Evolutionary conservation across 2,113 vertebrate species (phyloP).

Genomic region (Anhinga rufa): DNA sequence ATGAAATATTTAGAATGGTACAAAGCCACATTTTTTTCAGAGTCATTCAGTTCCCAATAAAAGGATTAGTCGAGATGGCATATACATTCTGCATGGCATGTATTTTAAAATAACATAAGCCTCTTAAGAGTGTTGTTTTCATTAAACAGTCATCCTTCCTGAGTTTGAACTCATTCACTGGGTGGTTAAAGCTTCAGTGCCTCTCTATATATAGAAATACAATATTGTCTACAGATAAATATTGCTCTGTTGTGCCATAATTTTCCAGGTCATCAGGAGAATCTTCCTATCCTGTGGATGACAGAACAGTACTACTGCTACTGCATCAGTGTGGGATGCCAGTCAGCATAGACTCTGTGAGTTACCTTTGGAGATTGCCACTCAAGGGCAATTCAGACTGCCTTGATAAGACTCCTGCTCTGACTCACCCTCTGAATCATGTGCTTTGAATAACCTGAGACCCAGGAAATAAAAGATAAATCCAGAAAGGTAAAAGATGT

Average conservation of each 20-base stretch:
- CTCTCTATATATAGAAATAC: not conserved
- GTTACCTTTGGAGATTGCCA: not conserved
- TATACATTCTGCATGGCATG: not conserved
- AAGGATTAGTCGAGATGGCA: not conserved
- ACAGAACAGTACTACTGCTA: not conserved
- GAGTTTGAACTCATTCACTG: not conserved
- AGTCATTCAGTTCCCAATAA: not conserved
- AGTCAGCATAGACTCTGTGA: not conserved
- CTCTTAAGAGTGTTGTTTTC: not conserved
- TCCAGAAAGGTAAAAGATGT: not conserved
- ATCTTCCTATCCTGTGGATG: not conserved
- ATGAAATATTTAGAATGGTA: not conserved
- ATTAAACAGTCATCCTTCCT: not conserved
- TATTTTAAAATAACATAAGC: not conserved
- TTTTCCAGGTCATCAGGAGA: not conserved
- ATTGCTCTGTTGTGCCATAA: not conserved
- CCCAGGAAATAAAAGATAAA: not conserved
- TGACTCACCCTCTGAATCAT: not conserved
- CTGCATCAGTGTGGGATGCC: not conserved
- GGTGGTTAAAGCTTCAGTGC: not conserved
- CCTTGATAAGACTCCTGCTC: not conserved
- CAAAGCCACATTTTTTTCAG: not conserved
- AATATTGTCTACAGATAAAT: not conserved
- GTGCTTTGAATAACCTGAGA: not conserved
- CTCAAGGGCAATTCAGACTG: not conserved